Base-by-base conservation (phyloP, 2,113 vertebrate species). In the Thinocorus orbignyianus region DNA sequence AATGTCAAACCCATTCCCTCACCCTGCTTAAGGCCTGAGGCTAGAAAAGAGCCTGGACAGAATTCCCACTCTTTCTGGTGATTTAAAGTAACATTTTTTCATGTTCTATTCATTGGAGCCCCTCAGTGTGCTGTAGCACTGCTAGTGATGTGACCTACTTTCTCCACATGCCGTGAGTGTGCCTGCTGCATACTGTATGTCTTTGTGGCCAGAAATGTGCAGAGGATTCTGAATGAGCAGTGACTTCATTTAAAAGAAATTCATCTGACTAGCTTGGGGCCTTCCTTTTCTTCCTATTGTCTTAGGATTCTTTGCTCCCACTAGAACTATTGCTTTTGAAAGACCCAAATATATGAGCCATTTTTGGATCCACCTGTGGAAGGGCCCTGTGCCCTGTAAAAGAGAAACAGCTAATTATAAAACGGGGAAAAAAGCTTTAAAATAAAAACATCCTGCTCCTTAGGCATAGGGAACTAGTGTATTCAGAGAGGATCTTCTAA, bases 171-270 rank as follows among this genome's bases (percentile, higher is more conserved):
- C 71, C 17, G 14, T 44, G 84, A 92, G 72, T 68, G 66, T 92
- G 82, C 86, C 90, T 95, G 92, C 88, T 97, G 96, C 81, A 90
- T 54, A 77, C 80, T 91, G 85, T 19, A 48, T 44, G 76, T 93
- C 93, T 97, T 91, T 93, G 94, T 96, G 95, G 88, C 72, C 83
- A 95, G 88, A 92, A 95, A 92, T 96, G 94, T 95, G 93, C 94
- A 90, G 35, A 88, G 80, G 91, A 73, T 90, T 95, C 82, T 93
- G 71, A 92, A 94, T 85, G 65, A 96, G 81, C 81, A 92, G 65
- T 86, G 86, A 93, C 70, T 97, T 96, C 62, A 90, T 83, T 94
- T 94, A 72, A 92, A 96, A 96, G 69, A 93, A 95, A 90, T 92
- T 70, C 73, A 93, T 92, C 52, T 48, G 60, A 51, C 66, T 95